Base-by-base conservation (phyloP, 2,113 vertebrate genomes). In the Lepus europaeus region DNA sequence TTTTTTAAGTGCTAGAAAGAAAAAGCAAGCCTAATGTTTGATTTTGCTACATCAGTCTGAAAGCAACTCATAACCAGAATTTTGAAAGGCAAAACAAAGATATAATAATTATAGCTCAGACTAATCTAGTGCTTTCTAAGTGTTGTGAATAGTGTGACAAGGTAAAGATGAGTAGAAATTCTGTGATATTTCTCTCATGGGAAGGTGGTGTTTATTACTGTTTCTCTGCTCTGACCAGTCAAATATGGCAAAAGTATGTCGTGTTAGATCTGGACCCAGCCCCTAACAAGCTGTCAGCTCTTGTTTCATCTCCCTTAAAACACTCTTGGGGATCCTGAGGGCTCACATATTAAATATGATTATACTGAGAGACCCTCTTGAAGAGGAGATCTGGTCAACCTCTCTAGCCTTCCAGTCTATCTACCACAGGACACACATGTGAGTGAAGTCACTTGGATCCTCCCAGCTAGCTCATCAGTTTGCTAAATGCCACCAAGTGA, bases 31-130 rank as follows among this genome's bases (percentile, higher is more conserved):
- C 19, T 79, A 10, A 89, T 20, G 9, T 78, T 39, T 72, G 39
- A 69, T 53, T 89, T 91, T 86, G 13, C 25, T 66, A 16, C 45
- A 8, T 61, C n/a, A 59, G 56, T 22, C 33, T 74, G 45, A 86
- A 92, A 76, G 59, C 70, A 95, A 80, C 53, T 51, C 59, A 53
- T 61, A 94, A 76, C 4, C 9, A 89, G 6, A 81, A 39, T 80
- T 92, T 81, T 82, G 6, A 85, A 89, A 68, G 29, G 17, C 39
- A 10, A 49, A 68, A 70, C 27, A 51, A 81, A 49, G 12, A 36
- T 19, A n/a, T 1, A 80, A 22, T 73, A 33, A 93, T 64, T 77
- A 27, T 27, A 63, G 31, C 29, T 76, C 95, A 31, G 19, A 66
- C 19, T 36, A n/a, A 33, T 31, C 20, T 27, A 73, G 31, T 64